phyloP scores from a whole-genome alignment of 2,888 invertebrate genomes.

The Apoda limacodes region DNA sequence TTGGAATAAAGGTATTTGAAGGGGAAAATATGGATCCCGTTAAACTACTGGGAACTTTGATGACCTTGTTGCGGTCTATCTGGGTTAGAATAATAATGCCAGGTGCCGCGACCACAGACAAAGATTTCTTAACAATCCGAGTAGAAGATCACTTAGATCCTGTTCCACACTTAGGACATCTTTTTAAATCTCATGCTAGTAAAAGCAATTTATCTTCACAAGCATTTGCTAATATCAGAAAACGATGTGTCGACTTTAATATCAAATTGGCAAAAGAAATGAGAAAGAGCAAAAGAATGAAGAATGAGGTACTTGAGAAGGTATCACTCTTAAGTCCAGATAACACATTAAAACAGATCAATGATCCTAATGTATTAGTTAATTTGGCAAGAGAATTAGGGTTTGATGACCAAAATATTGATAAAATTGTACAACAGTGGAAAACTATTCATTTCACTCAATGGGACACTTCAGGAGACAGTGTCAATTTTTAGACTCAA shows the following conservation, averaged over 20 bases:
- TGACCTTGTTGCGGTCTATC: slow-evolving; percentile 4
- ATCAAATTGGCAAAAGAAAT: slow-evolving; percentile 6
- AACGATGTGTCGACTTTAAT: not conserved
- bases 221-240: too few species aligned
- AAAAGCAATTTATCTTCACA: slow-evolving; percentile 5
- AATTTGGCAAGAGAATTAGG: slow-evolving; percentile 6
- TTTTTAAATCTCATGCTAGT: slow-evolving; percentile 7
- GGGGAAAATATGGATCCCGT: slow-evolving; percentile 7
- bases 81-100: slow-evolving; percentile 3
- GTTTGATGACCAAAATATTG: slow-evolving; percentile 6
- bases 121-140: slow-evolving; percentile 4
- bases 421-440: slow-evolving; percentile 10
- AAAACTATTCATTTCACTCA: slow-evolving; percentile 10
- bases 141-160: slow-evolving; percentile 7
- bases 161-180: slow-evolving; percentile 4
- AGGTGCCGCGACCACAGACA: slow-evolving; percentile 5
- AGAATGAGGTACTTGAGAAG: slow-evolving; percentile 4
- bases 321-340: slow-evolving; percentile 2
- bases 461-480: slow-evolving; percentile 11
- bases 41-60: slow-evolving; percentile 1
- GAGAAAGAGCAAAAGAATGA: slow-evolving; percentile 7
- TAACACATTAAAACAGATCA: slow-evolving; percentile 6
- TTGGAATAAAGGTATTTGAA: slow-evolving; percentile 7
- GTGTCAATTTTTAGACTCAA: slow-evolving; percentile 16
- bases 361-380: slow-evolving; percentile 8